Base-by-base conservation (phyloP, 2,113 vertebrate genomes). In the Sigmodon hispidus region DNA sequence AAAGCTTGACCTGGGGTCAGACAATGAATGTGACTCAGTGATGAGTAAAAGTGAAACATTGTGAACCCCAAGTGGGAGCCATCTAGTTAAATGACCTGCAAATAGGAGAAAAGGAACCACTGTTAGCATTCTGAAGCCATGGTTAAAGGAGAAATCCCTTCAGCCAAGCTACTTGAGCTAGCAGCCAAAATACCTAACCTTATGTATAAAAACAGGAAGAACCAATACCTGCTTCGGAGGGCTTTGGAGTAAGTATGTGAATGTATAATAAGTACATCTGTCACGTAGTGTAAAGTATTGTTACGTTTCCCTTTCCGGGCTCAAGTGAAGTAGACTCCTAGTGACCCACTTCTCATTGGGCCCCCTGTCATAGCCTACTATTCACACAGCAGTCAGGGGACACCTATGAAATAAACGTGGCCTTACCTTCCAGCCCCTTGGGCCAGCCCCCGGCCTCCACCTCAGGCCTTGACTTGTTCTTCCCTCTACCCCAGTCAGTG, bases 11-110 rank as follows among this genome's bases (percentile, higher is more conserved):
- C 65, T 59, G 57, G 1, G 69, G 24, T 90, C 91, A 91, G 67
- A 89, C 77, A 65, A 94, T 57, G 45, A 93, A 89, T 50, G 52
- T 3, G 79, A 80, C 34, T 94, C 91, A 72, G 52, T 91, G 90
- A 93, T 45, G 89, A 96, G n/a, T 45, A 79, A 93, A 88, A 95
- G 52, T 50, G 19, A 2, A 87, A 90, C 81, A 75, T 0, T 77
- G 40, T 7, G 29, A 43, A 57, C 80, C 77, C 50, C 72, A 94
- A 96, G 67, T 45, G 43, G 26, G 24, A 92, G 31, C 13, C 26
- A 57, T 52, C 26, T 36, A 55, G 91, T 81, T 40, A 93, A 90
- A 94, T 72, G 73, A 83, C 26, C 89, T 59, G 77, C 43, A 89
- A 96, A 93, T 43, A 17, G 69, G 65, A 91, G 21, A 29, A 40